Evolutionary conservation across 1,140 invertebrate species (phyloP), one percentile per base, ranked within the genome.

Genomic region (Lethrus apterus): DNA sequence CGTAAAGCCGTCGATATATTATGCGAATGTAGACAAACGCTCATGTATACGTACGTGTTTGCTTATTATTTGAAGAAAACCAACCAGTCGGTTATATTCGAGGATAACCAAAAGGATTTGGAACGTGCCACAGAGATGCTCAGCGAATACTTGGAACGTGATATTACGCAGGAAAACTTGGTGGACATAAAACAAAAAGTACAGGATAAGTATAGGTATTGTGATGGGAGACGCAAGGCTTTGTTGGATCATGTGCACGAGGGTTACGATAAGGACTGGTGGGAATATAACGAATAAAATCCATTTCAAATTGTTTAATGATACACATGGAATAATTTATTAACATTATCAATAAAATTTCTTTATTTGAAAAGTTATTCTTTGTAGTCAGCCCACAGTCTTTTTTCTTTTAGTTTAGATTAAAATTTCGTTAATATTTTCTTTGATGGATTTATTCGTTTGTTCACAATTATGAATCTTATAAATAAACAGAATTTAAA

Each of bases 21-120:
- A 20, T 81, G 79, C 58, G 70, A 77, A 50, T 84, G 81, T 61
- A 62, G 82, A 9, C 77, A 81, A 61, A 81, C 80, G 2, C 64
- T 85, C 4, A 84, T 83, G 80, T 83, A 79, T 62, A 84, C 82
- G 4, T 85, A 85, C 59, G 80, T 81, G 15, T 85, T 85, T 67
- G 82, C 82, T 9, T 85, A 79, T 62, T 84, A 84, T 63, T 63
- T 84, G 15, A 73, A 71, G 47, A 79, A 77, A 59, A 82, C 78
- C 55, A 83, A 83, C 62, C 79, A 84, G 62, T 78, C 78, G 19
- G 74, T 75, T 49, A 83, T 85, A 51, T 85, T 85, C 68, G 81
- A 85, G 67, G 79, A 81, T 34, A 85, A 85, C 65, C 83, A 85
- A 65, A 74, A 75, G 50, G 83, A 85, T 66, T 62, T 85, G 24